Base-by-base conservation (phyloP, 2,113 vertebrate species). In the Pseudois nayaur region DNA sequence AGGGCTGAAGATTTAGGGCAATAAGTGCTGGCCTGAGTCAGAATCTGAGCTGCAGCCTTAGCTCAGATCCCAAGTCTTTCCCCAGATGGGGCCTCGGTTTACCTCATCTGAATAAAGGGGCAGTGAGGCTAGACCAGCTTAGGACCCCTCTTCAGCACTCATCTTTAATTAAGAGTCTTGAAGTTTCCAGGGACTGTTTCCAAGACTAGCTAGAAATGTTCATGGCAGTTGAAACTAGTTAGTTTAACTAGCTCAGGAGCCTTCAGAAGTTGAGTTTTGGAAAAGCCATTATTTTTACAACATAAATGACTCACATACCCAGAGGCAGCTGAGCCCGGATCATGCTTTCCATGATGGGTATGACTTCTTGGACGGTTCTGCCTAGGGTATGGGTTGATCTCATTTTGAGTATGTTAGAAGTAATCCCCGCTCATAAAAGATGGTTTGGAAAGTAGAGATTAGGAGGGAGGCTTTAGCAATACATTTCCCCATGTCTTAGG, bases 211-310 rank as follows among this genome's bases (percentile, higher is more conserved):
- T 81, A 59, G 50, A 40, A 60, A 23, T 59, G 27, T 78, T 88
- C 60, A 96, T 14, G 36, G 54, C 94, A 54, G 79, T 85, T 85
- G 87, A 92, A 97, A 36, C 79, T 33, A 33, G 62, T 89, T 94
- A 94, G 67, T 67, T 91, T 91, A 97, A 88, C 71, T 79, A 87
- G 92, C 91, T 87, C 60, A 74, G 91, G 81, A 14, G 1, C 93
- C 74, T 86, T 92, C 74, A 78, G 93, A 89, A 62, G 92, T 78
- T 1, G 13, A 15, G 45, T 89, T 97, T 97, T 87, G 94, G 87
- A 89, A 97, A 97, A 86, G 48, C 52, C 16, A 76, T 96, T 83
- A 59, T 88, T 79, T 94, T 88, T 89, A 60, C 62, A 48, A 21
- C 31, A 52, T 31, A 23, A 67, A 27, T 12, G 92, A 97, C 43